Conservation (phyloP, 2,797 vertebrate species). For the Macropus fuliginosus region DNA sequence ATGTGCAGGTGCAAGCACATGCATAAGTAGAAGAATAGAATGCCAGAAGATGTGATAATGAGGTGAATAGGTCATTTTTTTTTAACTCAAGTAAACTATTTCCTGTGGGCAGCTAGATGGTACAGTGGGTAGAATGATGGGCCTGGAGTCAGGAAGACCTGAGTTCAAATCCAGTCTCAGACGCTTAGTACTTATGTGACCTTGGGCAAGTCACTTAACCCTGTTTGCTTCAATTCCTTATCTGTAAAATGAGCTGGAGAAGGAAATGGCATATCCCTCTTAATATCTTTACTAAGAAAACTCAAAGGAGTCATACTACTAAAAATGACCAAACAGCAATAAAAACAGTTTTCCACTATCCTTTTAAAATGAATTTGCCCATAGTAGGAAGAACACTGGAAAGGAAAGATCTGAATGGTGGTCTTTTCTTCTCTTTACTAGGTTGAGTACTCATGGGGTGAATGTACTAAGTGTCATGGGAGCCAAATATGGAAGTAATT, state of each 20-base stretch:
- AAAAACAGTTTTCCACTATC: not conserved
- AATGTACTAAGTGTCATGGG: not conserved
- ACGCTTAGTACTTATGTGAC: not conserved
- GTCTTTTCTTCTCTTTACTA: not conserved
- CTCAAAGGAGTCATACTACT: not conserved
- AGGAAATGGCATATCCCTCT: not conserved
- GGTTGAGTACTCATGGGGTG: not conserved
- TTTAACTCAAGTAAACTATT: not conserved
- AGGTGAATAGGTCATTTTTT: not conserved
- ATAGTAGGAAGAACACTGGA: not conserved
- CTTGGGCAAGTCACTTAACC: not conserved
- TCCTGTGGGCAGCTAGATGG: not conserved
- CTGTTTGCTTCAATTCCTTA: not conserved
- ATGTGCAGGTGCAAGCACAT: not conserved
- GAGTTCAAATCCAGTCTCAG: not conserved
- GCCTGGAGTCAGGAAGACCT: not conserved
- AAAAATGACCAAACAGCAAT: not conserved
- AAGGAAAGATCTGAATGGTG: not conserved
- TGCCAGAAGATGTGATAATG: not conserved
- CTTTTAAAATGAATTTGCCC: not conserved
- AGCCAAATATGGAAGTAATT: no score
- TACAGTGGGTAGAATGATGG: not conserved
- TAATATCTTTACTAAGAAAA: not conserved
- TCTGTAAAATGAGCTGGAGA: not conserved
- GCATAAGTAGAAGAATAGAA: not conserved